Evolutionary conservation across 1,140 invertebrate genomes (phyloP).

Genomic region (Nasonia giraulti): DNA sequence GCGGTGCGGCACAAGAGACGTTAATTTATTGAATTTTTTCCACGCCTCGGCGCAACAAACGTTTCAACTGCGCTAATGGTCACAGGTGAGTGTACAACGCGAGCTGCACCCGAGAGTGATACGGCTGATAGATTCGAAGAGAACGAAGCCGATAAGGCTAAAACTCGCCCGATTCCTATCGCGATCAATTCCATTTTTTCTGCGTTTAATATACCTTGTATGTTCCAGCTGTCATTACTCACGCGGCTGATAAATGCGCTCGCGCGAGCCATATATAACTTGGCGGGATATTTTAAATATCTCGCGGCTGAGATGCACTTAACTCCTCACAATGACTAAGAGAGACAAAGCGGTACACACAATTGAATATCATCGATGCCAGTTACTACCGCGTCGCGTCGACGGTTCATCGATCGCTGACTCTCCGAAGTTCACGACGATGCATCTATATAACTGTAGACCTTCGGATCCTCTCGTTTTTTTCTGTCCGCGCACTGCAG

Average conservation of each 20-base stretch:
- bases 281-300: neutral
- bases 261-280: neutral
- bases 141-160: neutral
- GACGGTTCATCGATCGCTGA: neutral
- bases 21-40: conserved; percentile 29
- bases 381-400: neutral
- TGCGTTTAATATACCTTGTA: neutral
- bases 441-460: neutral
- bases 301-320: too few relatives aligned
- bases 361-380: neutral
- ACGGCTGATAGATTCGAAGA: neutral
- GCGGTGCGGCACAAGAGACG: conserved; percentile 6
- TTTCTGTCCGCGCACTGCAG: too few relatives aligned
- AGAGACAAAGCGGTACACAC: neutral
- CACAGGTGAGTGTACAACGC: neutral
- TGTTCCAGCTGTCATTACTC: neutral
- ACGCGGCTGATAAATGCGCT: neutral
- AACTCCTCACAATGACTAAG: neutral
- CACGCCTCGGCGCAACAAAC: conserved; percentile 15
- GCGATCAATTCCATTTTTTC: neutral
- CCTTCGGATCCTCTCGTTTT: too few relatives aligned
- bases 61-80: neutral
- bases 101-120: neutral
- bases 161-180: conserved; percentile 4
- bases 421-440: neutral